These are phyloP conservation scores for Carpatolechia fugitivella DNA, from an alignment of 2,888 invertebrate genomes.

Conservation along the genomic window DNA sequence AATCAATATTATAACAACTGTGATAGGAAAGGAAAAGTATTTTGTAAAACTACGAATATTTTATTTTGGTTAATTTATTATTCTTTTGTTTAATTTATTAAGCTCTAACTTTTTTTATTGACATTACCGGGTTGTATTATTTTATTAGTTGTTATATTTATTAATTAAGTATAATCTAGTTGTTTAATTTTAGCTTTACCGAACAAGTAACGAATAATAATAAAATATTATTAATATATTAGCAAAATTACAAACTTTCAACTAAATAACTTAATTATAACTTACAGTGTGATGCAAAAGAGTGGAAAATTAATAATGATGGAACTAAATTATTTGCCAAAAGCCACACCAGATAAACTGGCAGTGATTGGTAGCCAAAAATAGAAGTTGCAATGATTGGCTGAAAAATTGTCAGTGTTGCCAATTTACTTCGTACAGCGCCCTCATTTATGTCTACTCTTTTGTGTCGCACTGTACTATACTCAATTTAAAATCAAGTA, in stretches of 20 bases:
- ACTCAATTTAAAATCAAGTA: background rate
- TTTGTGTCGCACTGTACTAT: too few species aligned
- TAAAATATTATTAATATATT: background rate
- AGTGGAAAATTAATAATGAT: too few species aligned
- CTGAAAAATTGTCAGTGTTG: too few species aligned
- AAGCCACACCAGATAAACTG: too few species aligned
- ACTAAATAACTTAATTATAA: too few species aligned
- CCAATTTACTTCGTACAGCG: too few species aligned
- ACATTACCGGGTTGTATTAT: background rate
- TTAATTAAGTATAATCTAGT: background rate
- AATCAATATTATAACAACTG: conserved; percentile 14
- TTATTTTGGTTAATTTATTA: background rate
- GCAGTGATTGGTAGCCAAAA: too few species aligned
- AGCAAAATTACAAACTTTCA: background rate
- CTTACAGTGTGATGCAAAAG: too few species aligned
- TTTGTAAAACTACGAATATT: conserved; percentile 4
- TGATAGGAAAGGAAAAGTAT: conserved; percentile 14
- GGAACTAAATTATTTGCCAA: too few species aligned
- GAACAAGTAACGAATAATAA: too few species aligned
- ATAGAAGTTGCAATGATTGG: too few species aligned
- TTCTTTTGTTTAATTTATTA: background rate
- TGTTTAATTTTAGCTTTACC: background rate
- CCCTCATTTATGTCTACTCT: too few species aligned
- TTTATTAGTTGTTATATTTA: background rate
- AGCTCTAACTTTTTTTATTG: background rate